A percentile compares a stretch with the other conserved stretches of the same genome.
These are phyloP conservation scores for Eupithecia abbreviata DNA, from an alignment of 2,888 invertebrate genomes.

Conservation along the genomic window DNA sequence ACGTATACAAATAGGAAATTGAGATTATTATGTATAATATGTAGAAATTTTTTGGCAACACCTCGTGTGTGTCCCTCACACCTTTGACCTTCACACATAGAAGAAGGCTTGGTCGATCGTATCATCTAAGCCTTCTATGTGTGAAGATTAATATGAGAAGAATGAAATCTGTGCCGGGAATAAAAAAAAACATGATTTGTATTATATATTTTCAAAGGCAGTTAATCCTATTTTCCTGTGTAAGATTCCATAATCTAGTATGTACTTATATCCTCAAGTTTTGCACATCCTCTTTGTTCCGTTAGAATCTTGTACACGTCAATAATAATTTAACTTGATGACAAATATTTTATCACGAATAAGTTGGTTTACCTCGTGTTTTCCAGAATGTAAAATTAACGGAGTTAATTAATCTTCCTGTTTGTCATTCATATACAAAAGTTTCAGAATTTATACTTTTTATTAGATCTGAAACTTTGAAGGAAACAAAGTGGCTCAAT, in stretches of 20 bases:
- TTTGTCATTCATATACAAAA: background rate
- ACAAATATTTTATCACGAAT: slow-evolving; percentile 8
- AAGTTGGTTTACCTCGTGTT: slow-evolving; percentile 10
- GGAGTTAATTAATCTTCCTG: background rate
- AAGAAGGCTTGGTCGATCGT: too few species aligned
- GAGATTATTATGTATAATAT: too few species aligned
- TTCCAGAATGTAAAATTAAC: background rate
- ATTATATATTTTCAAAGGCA: background rate
- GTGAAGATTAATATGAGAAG: background rate
- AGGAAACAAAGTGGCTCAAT: background rate
- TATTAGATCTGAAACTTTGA: background rate
- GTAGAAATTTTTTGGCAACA: too few species aligned
- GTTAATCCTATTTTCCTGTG: background rate
- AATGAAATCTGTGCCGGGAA: background rate
- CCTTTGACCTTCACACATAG: too few species aligned
- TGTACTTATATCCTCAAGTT: background rate
- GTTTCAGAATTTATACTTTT: background rate
- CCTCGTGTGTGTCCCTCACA: too few species aligned
- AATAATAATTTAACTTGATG: background rate
- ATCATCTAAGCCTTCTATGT: too few species aligned
- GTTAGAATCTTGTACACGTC: background rate
- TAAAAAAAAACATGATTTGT: background rate
- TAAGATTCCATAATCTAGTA: background rate
- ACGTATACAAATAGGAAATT: too few species aligned
- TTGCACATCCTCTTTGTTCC: background rate